Conservation (phyloP, 2,797 vertebrate species). For the Alauda arvensis region DNA sequence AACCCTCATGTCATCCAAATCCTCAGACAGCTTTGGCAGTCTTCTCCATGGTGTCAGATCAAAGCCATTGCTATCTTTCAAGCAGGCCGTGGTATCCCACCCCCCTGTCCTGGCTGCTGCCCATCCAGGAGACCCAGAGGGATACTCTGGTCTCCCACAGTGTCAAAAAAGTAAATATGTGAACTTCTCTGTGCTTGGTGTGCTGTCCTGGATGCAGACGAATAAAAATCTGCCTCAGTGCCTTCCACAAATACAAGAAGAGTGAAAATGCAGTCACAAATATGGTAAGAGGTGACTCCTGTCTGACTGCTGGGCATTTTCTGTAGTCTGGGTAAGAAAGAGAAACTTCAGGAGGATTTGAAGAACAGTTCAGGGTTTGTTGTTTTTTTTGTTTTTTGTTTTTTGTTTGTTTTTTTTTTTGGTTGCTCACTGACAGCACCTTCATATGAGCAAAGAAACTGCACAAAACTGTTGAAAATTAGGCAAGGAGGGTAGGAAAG, state of each 20-base stretch:
- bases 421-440: background rate
- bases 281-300: background rate
- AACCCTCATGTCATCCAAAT: too few relatives aligned
- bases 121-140: too few relatives aligned
- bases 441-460: background rate
- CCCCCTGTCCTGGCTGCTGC: too few relatives aligned
- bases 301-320: background rate
- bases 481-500: background rate
- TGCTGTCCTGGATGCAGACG: background rate
- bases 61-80: too few relatives aligned
- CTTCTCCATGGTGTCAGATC: too few relatives aligned
- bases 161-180: background rate
- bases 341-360: background rate
- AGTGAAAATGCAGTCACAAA: background rate
- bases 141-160: too few relatives aligned
- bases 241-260: background rate
- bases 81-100: too few relatives aligned
- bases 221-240: background rate
- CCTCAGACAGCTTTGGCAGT: too few relatives aligned
- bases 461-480: background rate
- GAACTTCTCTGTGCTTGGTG: background rate
- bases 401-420: too few relatives aligned
- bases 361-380: accelerated
- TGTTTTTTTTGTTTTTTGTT: too few relatives aligned
- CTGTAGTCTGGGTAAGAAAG: background rate